Conservation (phyloP, 2,113 vertebrate species). For the Sorex fumeus region DNA sequence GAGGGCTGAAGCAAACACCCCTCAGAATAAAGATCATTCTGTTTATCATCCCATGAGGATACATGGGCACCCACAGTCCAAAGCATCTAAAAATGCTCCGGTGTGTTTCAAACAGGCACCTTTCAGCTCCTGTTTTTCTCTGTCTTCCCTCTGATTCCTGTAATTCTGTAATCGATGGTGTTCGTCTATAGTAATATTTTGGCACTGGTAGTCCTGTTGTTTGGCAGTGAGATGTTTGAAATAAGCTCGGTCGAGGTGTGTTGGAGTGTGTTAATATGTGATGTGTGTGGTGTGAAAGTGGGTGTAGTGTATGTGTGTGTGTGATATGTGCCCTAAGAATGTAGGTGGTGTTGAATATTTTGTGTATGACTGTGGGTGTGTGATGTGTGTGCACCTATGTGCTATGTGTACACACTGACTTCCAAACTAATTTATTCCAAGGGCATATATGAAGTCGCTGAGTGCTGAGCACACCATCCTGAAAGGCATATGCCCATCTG, state of each 20-base stretch:
- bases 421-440: background rate
- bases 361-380: too few relatives aligned
- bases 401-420: background rate
- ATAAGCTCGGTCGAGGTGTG: background rate
- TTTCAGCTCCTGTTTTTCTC: background rate
- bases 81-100: background rate
- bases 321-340: too few relatives aligned
- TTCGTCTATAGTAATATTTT: background rate
- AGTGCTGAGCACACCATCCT: background rate
- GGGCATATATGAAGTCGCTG: background rate
- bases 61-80: background rate
- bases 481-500: fast-evolving
- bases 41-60: background rate
- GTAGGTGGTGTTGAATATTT: too few relatives aligned
- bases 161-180: background rate
- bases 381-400: background rate
- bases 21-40: background rate
- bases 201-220: background rate
- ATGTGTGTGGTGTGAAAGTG: background rate
- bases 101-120: too few relatives aligned
- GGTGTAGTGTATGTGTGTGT: too few relatives aligned
- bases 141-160: background rate
- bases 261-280: background rate
- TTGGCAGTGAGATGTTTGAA: background rate
- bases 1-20: background rate